These are phyloP conservation scores for Leuciscus waleckii DNA, from an alignment of 2,797 vertebrate genomes.

Conservation along the genomic window DNA sequence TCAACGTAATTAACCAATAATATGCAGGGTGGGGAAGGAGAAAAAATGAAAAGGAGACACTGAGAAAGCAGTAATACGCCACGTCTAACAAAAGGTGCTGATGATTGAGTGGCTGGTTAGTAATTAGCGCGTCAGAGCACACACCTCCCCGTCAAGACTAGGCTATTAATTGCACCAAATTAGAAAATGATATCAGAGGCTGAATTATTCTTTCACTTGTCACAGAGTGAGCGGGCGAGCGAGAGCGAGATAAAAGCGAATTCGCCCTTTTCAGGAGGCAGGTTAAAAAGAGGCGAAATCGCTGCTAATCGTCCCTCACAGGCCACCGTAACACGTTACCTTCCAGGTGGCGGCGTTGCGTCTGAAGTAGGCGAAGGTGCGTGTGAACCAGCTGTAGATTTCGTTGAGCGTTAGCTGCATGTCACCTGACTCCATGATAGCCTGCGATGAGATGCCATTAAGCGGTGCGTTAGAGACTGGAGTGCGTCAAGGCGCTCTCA, in stretches of 20 bases:
- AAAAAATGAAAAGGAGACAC: constrained; percentile 79
- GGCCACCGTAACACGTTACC: constrained; percentile 81
- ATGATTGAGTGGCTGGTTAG: constrained; percentile 99
- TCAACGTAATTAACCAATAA: constrained; percentile 99
- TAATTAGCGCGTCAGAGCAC: constrained; percentile 99
- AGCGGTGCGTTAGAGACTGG: constrained; percentile 90
- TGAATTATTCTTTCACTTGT: constrained; percentile 98
- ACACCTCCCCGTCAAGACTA: constrained; percentile 90
- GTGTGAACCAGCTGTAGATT: constrained; percentile 99
- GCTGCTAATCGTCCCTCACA: constrained; percentile 84
- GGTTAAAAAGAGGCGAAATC: constrained; percentile 86
- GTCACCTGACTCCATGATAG: constrained; percentile 98
- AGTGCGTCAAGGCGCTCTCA: constrained; percentile 69
- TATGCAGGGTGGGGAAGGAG: constrained; percentile 86
- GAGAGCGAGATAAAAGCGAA: constrained; percentile 65
- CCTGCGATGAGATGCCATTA: constrained; percentile 97
- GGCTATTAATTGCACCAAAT: constrained; percentile 99
- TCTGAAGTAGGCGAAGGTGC: constrained; percentile 99
- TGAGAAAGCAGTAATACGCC: constrained; percentile 84
- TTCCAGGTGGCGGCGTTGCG: constrained; percentile 99
- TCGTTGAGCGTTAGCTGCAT: constrained; percentile 99
- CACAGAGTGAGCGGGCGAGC: constrained; percentile 70
- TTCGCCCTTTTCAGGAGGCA: constrained; percentile 87
- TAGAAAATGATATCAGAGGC: constrained; percentile 98
- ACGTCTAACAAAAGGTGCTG: constrained; percentile 99